Conservation (phyloP, 2,888 invertebrate species). For the Drosophila cognata region DNA sequence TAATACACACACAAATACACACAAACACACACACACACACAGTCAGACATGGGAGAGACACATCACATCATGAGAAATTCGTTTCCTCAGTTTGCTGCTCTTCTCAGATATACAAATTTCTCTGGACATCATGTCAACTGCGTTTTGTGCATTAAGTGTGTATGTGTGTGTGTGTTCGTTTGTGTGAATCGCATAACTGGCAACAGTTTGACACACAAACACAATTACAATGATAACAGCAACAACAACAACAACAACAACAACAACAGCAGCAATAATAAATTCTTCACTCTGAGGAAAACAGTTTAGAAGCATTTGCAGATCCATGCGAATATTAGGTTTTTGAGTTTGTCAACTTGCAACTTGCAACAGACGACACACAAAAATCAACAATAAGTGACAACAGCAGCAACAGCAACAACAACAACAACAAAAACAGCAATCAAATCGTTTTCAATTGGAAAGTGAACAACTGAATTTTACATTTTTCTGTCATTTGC, state of each 20-base stretch:
- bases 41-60: neutral
- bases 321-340: constrained; percentile 60
- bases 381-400: constrained; percentile 17
- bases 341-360: constrained; percentile 39
- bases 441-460: constrained; percentile 33
- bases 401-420: constrained; percentile 3
- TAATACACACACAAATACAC: neutral
- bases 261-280: neutral
- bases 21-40: neutral
- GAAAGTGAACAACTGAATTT: constrained; percentile 8
- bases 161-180: constrained; percentile 24
- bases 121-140: constrained; percentile 53
- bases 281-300: constrained; percentile 33
- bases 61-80: constrained; percentile 40
- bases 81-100: constrained; percentile 15
- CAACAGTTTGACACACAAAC: constrained; percentile 77
- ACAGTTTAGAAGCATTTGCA: constrained; percentile 54
- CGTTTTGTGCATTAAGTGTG: constrained; percentile 39
- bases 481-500: neutral
- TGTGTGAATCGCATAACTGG: constrained; percentile 64
- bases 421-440: constrained; percentile 8
- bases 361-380: constrained; percentile 26
- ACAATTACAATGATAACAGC: constrained; percentile 73
- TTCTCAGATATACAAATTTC: constrained; percentile 33
- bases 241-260: constrained; percentile 20